Base-by-base conservation (phyloP, 2,888 invertebrate genomes). In the Mystacides longicornis region DNA sequence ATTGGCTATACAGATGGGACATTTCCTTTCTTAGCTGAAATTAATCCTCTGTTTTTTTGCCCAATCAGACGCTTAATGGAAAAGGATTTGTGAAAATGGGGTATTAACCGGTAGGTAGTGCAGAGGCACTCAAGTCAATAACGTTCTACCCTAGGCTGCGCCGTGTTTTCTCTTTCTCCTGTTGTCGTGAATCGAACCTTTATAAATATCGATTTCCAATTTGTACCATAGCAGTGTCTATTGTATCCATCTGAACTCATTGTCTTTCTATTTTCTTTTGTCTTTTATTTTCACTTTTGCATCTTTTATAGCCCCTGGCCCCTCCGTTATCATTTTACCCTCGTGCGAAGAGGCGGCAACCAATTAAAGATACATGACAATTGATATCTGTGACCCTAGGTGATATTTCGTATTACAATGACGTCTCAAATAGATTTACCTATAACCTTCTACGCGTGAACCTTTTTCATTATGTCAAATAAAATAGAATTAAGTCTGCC, bases 331-430 rank as follows among this genome's bases (percentile, higher is more conserved):
- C 37, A 37, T 19, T 23, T 49, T 33, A 37, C 53, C 42, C 42
- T 42, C 42, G 23, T 49, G 23, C 11, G 49, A 21, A 21, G 16
- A 27, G 45, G 49, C 50, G 43, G 33, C 22, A 50, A 50, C 54
- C 54, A 54, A 54, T 54, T 54, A 54, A 49, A 45, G 50, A 54
- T 54, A 54, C 54, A 54, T 22, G 52, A 37, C n/a, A 37, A 37
- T 37, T 37, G 37, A 37, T 37, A 37, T 37, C 37, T 37, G 37
- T 37, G 37, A 37, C 37, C 37, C 37, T 37, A 14, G 16, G 3
- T n/a, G 37, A 7, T 37, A 37, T 37, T 14, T 37, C 14, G 37
- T 3, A 7, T 37, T 37, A 37, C n/a, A 16, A 16, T 37, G 16
- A n/a, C 3, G 14, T 16, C 3, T 16, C 16, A 37, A 37, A 37